Evolutionary conservation across 1,140 invertebrate species (phyloP), one percentile per base, ranked within the genome.

Genomic region (Meteorus sp.): DNA sequence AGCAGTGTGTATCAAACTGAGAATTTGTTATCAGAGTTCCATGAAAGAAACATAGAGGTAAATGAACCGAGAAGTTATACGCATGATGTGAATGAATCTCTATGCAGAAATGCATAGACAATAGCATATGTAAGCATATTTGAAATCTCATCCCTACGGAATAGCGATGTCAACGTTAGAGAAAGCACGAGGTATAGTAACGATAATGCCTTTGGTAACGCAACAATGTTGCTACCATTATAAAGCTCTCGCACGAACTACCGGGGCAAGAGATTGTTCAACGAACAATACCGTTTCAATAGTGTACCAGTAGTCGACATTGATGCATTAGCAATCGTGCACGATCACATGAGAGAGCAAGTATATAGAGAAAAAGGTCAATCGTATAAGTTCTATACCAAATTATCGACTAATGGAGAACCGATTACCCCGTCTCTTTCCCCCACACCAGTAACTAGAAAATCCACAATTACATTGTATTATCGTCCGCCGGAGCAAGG

Each of bases 181-280:
- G 31, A 53, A 37, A 53, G 6, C 31, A 53, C 50, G 31, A 17
- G 31, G 31, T 22, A 33, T 11, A 20, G 35, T 33, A 19, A n/a
- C 50, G 50, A 53, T 53, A 53, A 53, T 53, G 35, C 50, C 17
- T 17, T 35, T 33, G 50, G 35, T 53, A 53, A 39, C 35, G 50
- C 50, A 53, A 53, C 50, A 53, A 53, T 53, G 50, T 19, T 23
- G 50, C 35, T 35, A 33, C n/a, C 50, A 39, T 37, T 22, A 53
- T 22, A n/a, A n/a, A 23, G 50, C 15, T 33, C 50, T 22, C 33
- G 35, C 50, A 35, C 50, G 29, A 37, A 53, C 31, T 35, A 20
- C 25, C n/a, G n/a, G n/a, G n/a, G n/a, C n/a, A n/a, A 8, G 23
- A 33, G 50, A 53, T 53, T 20, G 50, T 53, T 37, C 15, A 53